A percentile compares a stretch with the other conserved stretches of the same genome.
Evolutionary conservation across 1,140 invertebrate species (phyloP).

Genomic region (Plectrocnemia conspersa): DNA sequence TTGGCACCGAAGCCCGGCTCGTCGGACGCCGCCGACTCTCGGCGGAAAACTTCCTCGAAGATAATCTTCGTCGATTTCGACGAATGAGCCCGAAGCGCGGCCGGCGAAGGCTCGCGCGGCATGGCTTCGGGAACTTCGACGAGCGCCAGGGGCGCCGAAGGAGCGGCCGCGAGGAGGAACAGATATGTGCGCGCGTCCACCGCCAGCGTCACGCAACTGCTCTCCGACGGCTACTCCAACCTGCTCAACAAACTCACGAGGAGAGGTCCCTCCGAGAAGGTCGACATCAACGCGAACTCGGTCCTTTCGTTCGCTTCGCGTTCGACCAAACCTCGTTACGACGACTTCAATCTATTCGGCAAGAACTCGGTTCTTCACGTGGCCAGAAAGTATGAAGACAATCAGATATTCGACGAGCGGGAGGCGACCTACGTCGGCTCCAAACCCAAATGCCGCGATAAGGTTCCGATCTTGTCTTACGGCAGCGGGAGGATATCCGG

Average conservation of each 20-base stretch:
- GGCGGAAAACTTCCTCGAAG: too few relatives aligned
- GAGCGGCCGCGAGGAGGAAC: conserved; percentile 51
- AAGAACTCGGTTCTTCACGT: conserved; percentile 41
- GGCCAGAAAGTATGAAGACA: conserved; percentile 46
- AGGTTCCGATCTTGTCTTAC: conserved; percentile 37
- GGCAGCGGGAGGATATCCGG: conserved; percentile 42
- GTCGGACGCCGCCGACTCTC: conserved; percentile 8
- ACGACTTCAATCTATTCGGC: conserved; percentile 40
- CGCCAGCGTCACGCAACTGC: conserved; percentile 74
- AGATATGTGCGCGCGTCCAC: conserved; percentile 72
- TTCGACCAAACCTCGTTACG: conserved; percentile 40
- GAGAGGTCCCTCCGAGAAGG: conserved; percentile 64
- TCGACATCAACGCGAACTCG: conserved; percentile 38
- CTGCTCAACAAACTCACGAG: conserved; percentile 72
- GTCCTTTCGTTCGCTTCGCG: conserved; percentile 39
- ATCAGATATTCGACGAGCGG: conserved; percentile 39
- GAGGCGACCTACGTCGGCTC: conserved; percentile 40
- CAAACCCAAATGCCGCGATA: conserved; percentile 41
- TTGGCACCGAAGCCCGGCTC: conserved; percentile 38
- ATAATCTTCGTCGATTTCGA: too few relatives aligned
- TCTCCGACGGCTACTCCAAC: conserved; percentile 78
- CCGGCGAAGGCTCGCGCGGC: neutral
- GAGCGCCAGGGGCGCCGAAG: conserved; percentile 35
- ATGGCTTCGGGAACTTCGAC: conserved; percentile 31
- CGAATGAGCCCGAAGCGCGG: neutral